These are phyloP conservation scores for Lytechinus pictus DNA, from an alignment of 35 echinoderm and acorn worm genomes.

Conservation along the genomic window DNA sequence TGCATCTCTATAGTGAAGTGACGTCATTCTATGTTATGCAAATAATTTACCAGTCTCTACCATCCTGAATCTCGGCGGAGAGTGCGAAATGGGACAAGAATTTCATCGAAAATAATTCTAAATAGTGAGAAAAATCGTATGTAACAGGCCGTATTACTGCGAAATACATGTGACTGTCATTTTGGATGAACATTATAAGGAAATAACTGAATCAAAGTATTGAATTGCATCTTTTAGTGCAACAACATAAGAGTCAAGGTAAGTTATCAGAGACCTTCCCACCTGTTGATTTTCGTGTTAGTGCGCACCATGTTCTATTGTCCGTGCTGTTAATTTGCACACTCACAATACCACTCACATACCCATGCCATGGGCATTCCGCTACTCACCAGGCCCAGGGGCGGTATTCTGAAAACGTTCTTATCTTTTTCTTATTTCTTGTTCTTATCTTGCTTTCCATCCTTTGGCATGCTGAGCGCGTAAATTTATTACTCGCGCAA, in stretches of 20 bases:
- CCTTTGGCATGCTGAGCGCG: too few species aligned
- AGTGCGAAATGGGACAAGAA: not conserved
- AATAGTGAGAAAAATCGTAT: not conserved
- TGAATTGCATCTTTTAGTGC: not conserved
- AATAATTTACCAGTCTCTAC: not conserved
- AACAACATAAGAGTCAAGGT: not conserved
- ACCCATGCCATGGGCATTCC: too few species aligned
- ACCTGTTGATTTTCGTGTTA: not conserved
- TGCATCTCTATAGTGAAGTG: slow-evolving; percentile 52
- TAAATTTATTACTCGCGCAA: too few species aligned
- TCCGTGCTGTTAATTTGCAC: too few species aligned
- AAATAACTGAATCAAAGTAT: not conserved
- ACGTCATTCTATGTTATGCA: slow-evolving; percentile 47
- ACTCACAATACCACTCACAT: too few species aligned
- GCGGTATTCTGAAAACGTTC: too few species aligned
- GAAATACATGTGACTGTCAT: not conserved
- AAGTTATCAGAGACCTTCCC: not conserved
- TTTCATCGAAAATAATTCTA: not conserved
- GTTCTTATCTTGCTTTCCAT: too few species aligned
- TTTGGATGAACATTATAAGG: not conserved
- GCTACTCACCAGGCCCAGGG: too few species aligned
- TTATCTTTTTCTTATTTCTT: too few species aligned
- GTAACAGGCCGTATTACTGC: not conserved
- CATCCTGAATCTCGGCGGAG: not conserved
- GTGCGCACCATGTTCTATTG: too few species aligned